Evolutionary conservation across 2,888 invertebrate species (phyloP), one percentile per base, ranked within the genome.

Genomic region (Koerneria pararmatus): DNA sequence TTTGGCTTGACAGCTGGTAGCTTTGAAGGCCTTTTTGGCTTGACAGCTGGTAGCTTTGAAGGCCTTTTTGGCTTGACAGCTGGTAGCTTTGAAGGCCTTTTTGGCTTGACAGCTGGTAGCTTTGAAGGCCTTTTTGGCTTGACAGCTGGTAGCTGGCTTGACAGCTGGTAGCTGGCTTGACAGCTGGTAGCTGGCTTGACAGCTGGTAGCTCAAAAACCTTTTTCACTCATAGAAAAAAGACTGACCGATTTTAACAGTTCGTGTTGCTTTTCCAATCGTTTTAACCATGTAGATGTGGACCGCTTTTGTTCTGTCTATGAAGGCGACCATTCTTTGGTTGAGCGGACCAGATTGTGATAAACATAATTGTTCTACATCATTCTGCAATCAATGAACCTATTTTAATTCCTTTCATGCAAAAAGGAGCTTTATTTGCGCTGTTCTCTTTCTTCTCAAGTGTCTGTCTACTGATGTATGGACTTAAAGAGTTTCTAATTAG

Each of bases 241-340:
- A 56, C 85, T 83, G 83, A 90, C 91, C 90, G 71, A 91, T 85
- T 86, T 91, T 91, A n/a, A 88, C 86, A 69, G 89, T 88, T 78
- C 88, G 88, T 69, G 89, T 87, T 31, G 82, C 80, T 31, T 86
- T 83, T 65, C 89, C 89, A 81, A 89, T 89, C 8, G 90, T 87
- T 68, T 90, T 88, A 2, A 91, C 88, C 24, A 86, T 83, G 1
- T 85, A 85, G 5, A 95, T 63, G 53, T 70, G 67, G 11, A 75
- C 69, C 3, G 71, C 71, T 0, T 53, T 53, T 62, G 58, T 1
- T 27, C 27, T 53, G 3, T 98, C 97, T 32, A 95, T 87, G 68
- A 95, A 86, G 0, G 93, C 93, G 54, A 95, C 85, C 78, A 90
- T 90, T 71, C 95, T 88, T 78, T 92, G 91, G 41, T 88, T 88